Evolutionary conservation across 2,797 vertebrate species (phyloP).

Genomic region (Sciaenops ocellatus): DNA sequence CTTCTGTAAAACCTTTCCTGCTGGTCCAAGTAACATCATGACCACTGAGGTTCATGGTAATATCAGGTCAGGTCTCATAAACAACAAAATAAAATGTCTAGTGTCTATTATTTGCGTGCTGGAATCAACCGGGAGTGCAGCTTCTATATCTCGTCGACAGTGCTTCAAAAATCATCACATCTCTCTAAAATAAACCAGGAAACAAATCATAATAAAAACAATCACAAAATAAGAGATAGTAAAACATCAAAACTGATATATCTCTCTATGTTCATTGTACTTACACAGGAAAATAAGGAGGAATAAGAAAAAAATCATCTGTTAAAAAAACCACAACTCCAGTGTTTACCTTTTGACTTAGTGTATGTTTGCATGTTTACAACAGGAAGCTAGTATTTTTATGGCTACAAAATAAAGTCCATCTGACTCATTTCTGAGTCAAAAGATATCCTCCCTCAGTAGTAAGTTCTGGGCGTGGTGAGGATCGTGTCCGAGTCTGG

Average conservation of each 20-base stretch:
- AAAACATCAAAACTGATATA: conserved; percentile 71
- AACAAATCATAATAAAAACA: conserved; percentile 56
- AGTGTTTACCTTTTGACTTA: conserved; percentile 87
- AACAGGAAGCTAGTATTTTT: conserved; percentile 76
- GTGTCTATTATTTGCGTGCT: conserved; percentile 42
- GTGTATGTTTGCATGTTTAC: conserved; percentile 76
- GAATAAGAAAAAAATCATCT: conserved; percentile 54
- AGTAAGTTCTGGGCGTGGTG: conserved; percentile 74
- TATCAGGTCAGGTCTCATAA: neutral
- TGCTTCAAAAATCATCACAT: conserved; percentile 72
- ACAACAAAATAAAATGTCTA: conserved; percentile 15
- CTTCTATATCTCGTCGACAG: conserved; percentile 74
- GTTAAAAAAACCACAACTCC: conserved; percentile 80
- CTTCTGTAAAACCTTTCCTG: conserved; percentile 7
- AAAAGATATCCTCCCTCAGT: conserved; percentile 80
- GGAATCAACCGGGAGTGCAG: conserved; percentile 68
- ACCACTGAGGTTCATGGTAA: neutral
- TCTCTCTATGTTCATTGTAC: conserved; percentile 78
- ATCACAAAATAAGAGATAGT: conserved; percentile 65
- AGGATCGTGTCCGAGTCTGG: conserved; percentile 35
- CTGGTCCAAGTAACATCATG: neutral
- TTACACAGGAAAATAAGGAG: conserved; percentile 73
- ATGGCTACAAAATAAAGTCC: conserved; percentile 68
- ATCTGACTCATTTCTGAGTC: conserved; percentile 43
- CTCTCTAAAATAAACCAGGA: conserved; percentile 70